A percentile compares a stretch with the other conserved stretches of the same genome.
phyloP scores from a whole-genome alignment of 2,113 vertebrate genomes.

The Casuarius casuarius region DNA sequence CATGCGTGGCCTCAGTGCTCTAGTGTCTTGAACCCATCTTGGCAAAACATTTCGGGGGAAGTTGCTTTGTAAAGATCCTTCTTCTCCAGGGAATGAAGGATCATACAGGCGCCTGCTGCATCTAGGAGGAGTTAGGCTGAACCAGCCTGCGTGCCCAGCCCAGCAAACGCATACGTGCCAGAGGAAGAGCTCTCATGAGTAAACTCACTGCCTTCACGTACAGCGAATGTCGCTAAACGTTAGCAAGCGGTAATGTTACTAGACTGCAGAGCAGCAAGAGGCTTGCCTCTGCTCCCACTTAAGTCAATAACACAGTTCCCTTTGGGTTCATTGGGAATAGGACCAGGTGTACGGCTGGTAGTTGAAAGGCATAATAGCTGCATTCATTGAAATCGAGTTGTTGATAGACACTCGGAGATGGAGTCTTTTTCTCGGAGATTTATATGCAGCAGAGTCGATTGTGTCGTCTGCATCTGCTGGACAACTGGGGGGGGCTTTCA shows the following conservation, averaged over 20 bases:
- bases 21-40: background rate
- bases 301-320: slow-evolving; percentile 17
- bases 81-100: background rate
- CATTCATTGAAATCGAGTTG: slow-evolving; percentile 2
- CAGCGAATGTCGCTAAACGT: background rate
- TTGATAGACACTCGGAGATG: background rate
- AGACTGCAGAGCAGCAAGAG: background rate
- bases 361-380: slow-evolving; percentile 3
- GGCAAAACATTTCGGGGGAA: slow-evolving; percentile 4
- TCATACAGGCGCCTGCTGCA: background rate
- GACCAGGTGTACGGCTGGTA: background rate
- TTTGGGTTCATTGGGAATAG: background rate
- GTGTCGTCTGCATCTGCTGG: background rate
- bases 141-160: background rate
- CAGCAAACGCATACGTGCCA: background rate
- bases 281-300: slow-evolving; percentile 22
- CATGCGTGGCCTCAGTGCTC: background rate
- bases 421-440: background rate
- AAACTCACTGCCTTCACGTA: background rate
- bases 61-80: background rate
- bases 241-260: background rate
- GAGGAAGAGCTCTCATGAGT: background rate
- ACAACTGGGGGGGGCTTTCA: background rate
- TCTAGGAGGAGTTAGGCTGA: background rate
- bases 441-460: background rate